Evolutionary conservation across 2,113 vertebrate species (phyloP).

Genomic region (Ochotona curzoniae): DNA sequence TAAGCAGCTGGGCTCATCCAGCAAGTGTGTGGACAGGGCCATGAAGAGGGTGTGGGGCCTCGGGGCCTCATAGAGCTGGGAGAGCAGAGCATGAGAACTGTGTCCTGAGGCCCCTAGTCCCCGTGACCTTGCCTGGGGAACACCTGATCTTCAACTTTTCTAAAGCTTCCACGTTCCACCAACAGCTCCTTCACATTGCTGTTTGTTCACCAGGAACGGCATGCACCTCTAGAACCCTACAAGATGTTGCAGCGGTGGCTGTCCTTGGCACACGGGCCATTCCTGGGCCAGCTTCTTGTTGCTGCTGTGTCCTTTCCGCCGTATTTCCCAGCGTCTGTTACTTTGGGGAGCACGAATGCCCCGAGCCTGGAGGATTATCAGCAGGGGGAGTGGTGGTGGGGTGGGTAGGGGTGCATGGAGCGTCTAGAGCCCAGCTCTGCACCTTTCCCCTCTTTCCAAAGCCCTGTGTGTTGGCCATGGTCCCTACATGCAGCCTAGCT

Average conservation of each 20-base stretch:
- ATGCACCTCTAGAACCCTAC: too few species aligned
- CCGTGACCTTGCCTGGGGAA: not conserved
- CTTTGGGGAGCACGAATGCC: not conserved
- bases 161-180: fast-evolving
- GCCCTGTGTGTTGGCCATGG: too few species aligned
- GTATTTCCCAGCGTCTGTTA: fast-evolving
- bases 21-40: not conserved
- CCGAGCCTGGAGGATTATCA: fast-evolving
- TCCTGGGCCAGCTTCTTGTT: not conserved
- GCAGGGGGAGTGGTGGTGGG: too few species aligned
- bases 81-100: not conserved
- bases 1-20: not conserved
- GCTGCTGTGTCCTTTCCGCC: not conserved
- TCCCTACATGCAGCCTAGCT: too few species aligned
- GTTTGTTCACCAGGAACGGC: too few species aligned
- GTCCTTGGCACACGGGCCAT: not conserved
- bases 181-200: fast-evolving
- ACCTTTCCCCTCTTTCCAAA: not conserved
- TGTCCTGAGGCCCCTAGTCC: not conserved
- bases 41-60: too few species aligned
- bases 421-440: too few species aligned
- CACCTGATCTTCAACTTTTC: not conserved
- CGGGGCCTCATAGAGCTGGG: not conserved
- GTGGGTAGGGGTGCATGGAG: fast-evolving
- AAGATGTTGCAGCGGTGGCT: not conserved